phyloP scores from a whole-genome alignment of 1,140 invertebrate genomes.

The Hydropsyche tenuis region DNA sequence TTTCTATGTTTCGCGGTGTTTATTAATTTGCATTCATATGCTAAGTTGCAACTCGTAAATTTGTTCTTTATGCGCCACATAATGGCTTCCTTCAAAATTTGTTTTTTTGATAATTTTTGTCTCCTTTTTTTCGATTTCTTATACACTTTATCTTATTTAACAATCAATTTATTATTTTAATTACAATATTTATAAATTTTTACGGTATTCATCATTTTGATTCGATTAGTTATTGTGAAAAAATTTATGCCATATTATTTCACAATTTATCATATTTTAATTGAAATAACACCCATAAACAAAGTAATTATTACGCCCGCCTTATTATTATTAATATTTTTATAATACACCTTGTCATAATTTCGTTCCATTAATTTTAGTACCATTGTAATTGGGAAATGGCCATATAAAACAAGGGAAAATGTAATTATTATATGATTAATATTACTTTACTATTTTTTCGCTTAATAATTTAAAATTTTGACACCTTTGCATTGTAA shows the following conservation, averaged over 20 bases:
- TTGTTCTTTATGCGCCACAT: neutral
- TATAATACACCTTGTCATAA: neutral
- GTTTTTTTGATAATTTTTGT: too few relatives aligned
- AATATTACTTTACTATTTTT: neutral
- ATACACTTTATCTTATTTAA: too few relatives aligned
- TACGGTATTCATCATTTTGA: too few relatives aligned
- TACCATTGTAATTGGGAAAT: slow-evolving; percentile 1
- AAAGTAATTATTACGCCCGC: neutral
- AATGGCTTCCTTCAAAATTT: too few relatives aligned
- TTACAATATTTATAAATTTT: too few relatives aligned
- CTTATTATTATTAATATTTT: slow-evolving; percentile 6
- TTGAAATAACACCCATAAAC: slow-evolving; percentile 7
- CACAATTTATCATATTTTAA: neutral
- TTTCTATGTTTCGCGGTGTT: neutral
- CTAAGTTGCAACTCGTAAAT: slow-evolving; percentile 3
- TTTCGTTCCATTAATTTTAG: neutral
- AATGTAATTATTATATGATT: neutral
- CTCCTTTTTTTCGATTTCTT: too few relatives aligned
- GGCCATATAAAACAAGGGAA: neutral
- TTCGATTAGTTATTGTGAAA: neutral
- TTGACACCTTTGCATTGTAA: neutral
- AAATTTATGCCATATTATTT: neutral
- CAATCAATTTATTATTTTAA: too few relatives aligned
- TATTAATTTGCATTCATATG: neutral
- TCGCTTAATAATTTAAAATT: neutral